Conservation (phyloP, 2,113 vertebrate species). For the Phrynocephalus versicolor region DNA sequence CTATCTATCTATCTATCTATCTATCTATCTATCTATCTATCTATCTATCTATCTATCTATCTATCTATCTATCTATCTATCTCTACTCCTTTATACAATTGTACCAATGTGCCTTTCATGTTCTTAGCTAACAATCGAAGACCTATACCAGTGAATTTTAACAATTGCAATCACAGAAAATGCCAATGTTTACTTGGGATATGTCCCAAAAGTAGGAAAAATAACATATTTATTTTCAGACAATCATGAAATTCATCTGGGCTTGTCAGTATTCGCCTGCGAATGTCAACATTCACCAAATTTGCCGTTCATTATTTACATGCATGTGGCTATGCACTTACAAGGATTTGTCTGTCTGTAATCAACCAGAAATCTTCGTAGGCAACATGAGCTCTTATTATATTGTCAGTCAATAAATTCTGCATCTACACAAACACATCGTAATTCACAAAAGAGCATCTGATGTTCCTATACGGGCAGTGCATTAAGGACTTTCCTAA, state of each 20-base stretch:
- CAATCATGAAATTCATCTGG: slow-evolving; percentile 6
- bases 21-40: too few species aligned
- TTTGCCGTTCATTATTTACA: neutral
- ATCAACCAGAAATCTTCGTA: neutral
- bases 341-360: neutral
- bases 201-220: neutral
- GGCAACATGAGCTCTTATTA: slow-evolving; percentile 4
- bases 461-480: slow-evolving; percentile 67
- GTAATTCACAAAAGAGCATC: slow-evolving; percentile 61
- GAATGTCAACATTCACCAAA: neutral
- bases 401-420: slow-evolving; percentile 15
- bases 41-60: too few species aligned
- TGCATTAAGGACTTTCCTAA: slow-evolving; percentile 69
- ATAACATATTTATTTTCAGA: slow-evolving; percentile 1
- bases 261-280: neutral
- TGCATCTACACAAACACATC: slow-evolving; percentile 10
- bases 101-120: neutral
- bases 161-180: neutral
- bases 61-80: too few species aligned
- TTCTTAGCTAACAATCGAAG: neutral
- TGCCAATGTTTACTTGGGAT: neutral
- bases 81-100: neutral
- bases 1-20: too few species aligned
- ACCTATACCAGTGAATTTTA: neutral
- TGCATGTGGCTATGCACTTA: neutral